Percentiles rank a stretch among this genome's conserved stretches.
These are phyloP conservation scores for Myopa testacea DNA, from an alignment of 2,888 invertebrate species.

Conservation along the genomic window DNA sequence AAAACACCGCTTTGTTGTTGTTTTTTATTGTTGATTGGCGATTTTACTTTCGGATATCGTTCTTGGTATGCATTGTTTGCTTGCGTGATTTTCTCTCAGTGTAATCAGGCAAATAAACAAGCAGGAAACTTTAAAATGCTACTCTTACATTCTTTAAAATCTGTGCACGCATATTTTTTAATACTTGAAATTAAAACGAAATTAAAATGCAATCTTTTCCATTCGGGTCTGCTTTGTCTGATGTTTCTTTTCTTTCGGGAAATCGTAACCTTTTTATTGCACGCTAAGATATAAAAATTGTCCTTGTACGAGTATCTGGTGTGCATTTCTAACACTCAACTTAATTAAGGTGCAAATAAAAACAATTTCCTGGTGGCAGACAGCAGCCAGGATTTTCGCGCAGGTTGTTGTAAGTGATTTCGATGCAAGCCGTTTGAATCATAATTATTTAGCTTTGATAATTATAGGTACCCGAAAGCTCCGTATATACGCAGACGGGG, in stretches of 20 bases:
- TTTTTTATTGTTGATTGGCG: not conserved
- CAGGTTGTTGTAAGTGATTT: slow-evolving; percentile 5
- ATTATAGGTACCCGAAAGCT: not conserved
- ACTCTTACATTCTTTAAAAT: slow-evolving; percentile 67
- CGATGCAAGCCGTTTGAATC: not conserved
- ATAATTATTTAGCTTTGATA: no score
- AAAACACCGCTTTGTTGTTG: not conserved
- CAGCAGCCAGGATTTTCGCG: slow-evolving; percentile 14
- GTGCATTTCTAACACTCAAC: slow-evolving; percentile 37
- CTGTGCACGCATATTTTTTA: slow-evolving; percentile 58
- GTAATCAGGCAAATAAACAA: slow-evolving; percentile 65
- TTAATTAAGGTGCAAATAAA: slow-evolving; percentile 45
- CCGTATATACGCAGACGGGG: not conserved
- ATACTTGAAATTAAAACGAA: slow-evolving; percentile 46
- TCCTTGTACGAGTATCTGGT: slow-evolving; percentile 17
- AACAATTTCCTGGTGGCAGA: slow-evolving; percentile 43
- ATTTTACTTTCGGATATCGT: slow-evolving; percentile 40
- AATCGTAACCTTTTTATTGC: slow-evolving; percentile 49
- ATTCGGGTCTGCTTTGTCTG: slow-evolving; percentile 12
- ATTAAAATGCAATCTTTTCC: not conserved
- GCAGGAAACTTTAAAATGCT: slow-evolving; percentile 66
- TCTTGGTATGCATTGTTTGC: slow-evolving; percentile 59
- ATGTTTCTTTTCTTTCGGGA: slow-evolving; percentile 30
- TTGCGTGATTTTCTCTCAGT: slow-evolving; percentile 58
- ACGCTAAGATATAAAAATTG: slow-evolving; percentile 40